These are phyloP conservation scores for Carlito syrichta DNA, from an alignment of 2,113 vertebrate species.

Conservation along the genomic window DNA sequence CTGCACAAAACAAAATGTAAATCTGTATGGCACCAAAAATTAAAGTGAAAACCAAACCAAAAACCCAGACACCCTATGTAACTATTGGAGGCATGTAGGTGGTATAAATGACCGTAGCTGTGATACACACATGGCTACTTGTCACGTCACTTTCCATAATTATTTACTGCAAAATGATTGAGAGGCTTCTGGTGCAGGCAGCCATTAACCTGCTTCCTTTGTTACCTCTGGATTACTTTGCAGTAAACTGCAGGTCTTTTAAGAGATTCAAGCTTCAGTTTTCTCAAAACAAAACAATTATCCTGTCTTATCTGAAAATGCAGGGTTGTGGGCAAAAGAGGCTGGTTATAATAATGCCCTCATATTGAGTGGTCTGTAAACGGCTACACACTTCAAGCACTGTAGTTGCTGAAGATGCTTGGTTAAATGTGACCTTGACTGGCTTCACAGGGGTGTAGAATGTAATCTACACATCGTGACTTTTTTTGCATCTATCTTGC, in stretches of 20 bases:
- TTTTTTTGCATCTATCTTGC: conserved; percentile 53
- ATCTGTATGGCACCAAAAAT: conserved; percentile 75
- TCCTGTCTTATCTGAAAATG: conserved; percentile 73
- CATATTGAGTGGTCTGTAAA: conserved; percentile 78
- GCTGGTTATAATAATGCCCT: conserved; percentile 76
- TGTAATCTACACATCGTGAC: conserved; percentile 58
- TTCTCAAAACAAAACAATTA: conserved; percentile 73
- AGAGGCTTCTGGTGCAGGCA: conserved; percentile 32
- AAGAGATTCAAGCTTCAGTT: conserved; percentile 71
- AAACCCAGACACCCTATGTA: conserved; percentile 77
- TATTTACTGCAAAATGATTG: conserved; percentile 66
- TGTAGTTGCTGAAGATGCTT: conserved; percentile 55
- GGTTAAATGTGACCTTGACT: conserved; percentile 52
- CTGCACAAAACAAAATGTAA: conserved; percentile 71
- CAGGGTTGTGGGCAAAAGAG: conserved; percentile 72
- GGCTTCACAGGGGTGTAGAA: conserved; percentile 53
- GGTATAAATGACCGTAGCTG: conserved; percentile 63
- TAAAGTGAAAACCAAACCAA: conserved; percentile 59
- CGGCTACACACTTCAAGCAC: conserved; percentile 73
- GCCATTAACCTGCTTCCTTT: conserved; percentile 51
- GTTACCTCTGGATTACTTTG: conserved; percentile 65
- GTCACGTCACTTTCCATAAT: conserved; percentile 73
- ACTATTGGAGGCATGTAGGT: conserved; percentile 66
- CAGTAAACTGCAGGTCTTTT: conserved; percentile 71
- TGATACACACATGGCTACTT: conserved; percentile 43